Conservation (phyloP, 2,888 invertebrate genomes). For the Folsomia manolachei region DNA sequence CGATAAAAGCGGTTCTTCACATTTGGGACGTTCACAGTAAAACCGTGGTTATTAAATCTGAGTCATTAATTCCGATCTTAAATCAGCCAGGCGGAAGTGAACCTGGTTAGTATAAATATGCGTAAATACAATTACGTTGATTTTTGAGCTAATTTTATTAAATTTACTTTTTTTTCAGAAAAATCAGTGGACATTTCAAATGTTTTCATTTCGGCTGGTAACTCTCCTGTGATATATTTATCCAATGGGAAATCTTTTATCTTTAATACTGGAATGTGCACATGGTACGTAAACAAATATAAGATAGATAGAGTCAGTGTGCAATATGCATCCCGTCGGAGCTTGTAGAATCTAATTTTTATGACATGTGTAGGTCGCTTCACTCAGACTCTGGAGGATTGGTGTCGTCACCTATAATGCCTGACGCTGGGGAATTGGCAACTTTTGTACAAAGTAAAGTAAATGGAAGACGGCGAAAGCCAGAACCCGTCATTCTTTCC, state of each 20-base stretch:
- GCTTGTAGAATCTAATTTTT: neutral
- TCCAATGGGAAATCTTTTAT: constrained; percentile 81
- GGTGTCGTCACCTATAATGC: constrained; percentile 33
- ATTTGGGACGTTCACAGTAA: constrained; percentile 64
- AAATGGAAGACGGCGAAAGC: constrained; percentile 30
- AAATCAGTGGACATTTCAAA: constrained; percentile 34
- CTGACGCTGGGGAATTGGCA: constrained; percentile 22
- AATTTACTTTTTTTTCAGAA: constrained; percentile 17
- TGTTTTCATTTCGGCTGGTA: constrained; percentile 56
- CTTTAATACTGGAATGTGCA: constrained; percentile 71
- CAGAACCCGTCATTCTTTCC: constrained; percentile 54
- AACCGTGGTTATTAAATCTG: constrained; percentile 61
- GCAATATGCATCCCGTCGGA: too few relatives aligned
- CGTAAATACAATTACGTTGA: neutral
- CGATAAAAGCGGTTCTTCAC: constrained; percentile 58
- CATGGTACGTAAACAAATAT: constrained; percentile 59
- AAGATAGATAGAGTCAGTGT: neutral
- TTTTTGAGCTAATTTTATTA: neutral
- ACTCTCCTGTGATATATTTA: constrained; percentile 77
- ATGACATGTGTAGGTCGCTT: constrained; percentile 22
- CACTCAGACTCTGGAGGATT: constrained; percentile 37
- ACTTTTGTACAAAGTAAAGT: constrained; percentile 17
- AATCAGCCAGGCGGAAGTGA: constrained; percentile 38
- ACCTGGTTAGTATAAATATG: constrained; percentile 28
- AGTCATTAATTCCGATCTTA: constrained; percentile 59